phyloP scores from a whole-genome alignment of 2,888 invertebrate species.

The Zhuqinia jingwanae region DNA sequence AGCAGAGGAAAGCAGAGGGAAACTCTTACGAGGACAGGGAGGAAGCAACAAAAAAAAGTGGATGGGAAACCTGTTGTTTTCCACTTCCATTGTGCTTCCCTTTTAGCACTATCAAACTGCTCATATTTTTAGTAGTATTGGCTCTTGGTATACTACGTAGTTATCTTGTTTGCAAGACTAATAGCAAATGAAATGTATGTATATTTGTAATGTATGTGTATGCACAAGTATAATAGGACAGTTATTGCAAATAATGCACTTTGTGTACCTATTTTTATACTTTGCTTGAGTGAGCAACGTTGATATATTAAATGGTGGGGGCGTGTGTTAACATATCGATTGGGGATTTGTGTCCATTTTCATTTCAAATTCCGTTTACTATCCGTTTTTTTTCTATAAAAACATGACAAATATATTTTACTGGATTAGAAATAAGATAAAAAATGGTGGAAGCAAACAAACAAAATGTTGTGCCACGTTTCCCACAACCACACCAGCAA shows the following conservation, averaged over 20 bases:
- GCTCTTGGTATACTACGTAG: too few relatives aligned
- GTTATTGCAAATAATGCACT: background rate
- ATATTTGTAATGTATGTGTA: background rate
- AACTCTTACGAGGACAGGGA: background rate
- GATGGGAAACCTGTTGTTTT: conserved; percentile 63
- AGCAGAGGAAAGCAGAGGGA: conserved; percentile 3
- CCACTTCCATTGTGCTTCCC: background rate
- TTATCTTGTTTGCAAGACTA: too few relatives aligned
- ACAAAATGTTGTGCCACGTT: conserved; percentile 5
- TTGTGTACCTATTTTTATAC: background rate
- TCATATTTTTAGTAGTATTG: too few relatives aligned
- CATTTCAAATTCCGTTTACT: background rate
- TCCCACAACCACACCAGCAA: too few relatives aligned
- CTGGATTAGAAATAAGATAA: background rate
- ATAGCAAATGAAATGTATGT: too few relatives aligned
- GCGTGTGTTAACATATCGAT: conserved; percentile 46
- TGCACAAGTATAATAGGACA: background rate
- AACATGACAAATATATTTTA: conserved; percentile 40
- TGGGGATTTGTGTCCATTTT: conserved; percentile 20
- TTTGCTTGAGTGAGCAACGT: background rate
- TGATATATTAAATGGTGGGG: conserved; percentile 2
- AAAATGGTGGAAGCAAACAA: conserved; percentile 20
- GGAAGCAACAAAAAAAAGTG: conserved; percentile 12
- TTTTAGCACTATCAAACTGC: background rate
- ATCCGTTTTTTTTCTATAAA: conserved; percentile 23